Evolutionary conservation across 2,888 invertebrate species (phyloP), one percentile per base, ranked within the genome.

Genomic region (Dryadula phaetusa): DNA sequence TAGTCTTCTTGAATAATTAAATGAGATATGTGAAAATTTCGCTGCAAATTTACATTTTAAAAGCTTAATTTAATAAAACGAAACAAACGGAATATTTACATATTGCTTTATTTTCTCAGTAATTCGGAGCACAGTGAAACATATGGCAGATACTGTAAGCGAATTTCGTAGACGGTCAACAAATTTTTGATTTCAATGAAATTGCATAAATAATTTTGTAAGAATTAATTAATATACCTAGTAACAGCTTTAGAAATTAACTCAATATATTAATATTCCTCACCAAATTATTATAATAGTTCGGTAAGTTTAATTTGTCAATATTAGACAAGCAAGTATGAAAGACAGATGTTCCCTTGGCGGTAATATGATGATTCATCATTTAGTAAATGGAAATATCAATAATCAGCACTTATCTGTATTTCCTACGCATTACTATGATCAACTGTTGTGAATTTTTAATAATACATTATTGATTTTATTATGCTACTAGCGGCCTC

Each of bases 311-410:
- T n/a, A 16, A 32, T 32, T 32, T 12, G 10, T 16, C 16, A 16
- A 32, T 16, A 52, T n/a, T 10, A 37, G 37, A 37, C 25, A 8
- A 32, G 32, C 16, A 52, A 32, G 28, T 32, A 16, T 28, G 16
- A 16, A 6, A 14, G 8, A 32, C 16, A 28, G 32, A 32, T 16
- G 28, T 32, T 52, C 52, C 52, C 52, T 52, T 16, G 28, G 28
- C 52, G 10, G 28, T 10, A 52, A 32, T 52, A 16, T 16, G 10
- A 5, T 52, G 52, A 52, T 52, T 52, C 52, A 32, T 28, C 52
- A 52, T 32, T 32, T 52, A 52, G 52, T 52, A 52, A 52, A 52
- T 52, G 16, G 52, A 10, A 32, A 52, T 16, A 16, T 16, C 16
- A 52, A 32, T 52, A 32, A 52, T 32, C 32, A 52, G 8, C 10